Evolutionary conservation across 2,113 vertebrate species (phyloP).

Genomic region (Cichladusa arquata): DNA sequence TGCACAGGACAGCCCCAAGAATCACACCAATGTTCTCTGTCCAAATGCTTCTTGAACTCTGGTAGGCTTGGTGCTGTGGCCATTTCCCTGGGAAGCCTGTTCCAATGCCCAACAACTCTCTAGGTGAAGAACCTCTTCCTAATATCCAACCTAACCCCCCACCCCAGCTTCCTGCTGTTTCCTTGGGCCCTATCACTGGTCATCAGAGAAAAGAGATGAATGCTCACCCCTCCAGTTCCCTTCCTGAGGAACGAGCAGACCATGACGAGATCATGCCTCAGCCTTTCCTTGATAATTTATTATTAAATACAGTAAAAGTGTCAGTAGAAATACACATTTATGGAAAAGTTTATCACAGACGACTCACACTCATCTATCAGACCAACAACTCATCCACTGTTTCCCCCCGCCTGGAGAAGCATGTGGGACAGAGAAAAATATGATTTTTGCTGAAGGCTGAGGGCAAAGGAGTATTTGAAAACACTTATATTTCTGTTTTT

Average conservation of each 20-base stretch:
- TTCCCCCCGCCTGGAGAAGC: neutral
- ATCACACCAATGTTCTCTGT: neutral
- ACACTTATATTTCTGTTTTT: neutral
- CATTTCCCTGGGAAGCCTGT: neutral
- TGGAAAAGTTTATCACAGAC: neutral
- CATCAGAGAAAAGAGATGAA: neutral
- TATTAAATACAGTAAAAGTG: neutral
- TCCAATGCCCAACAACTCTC: neutral
- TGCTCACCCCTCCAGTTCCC: neutral
- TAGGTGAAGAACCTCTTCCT: neutral
- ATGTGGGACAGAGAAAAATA: neutral
- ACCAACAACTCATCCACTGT: neutral
- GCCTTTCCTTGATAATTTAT: neutral
- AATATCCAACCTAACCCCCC: neutral
- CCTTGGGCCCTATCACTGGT: neutral
- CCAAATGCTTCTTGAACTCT: neutral
- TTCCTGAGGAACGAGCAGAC: neutral
- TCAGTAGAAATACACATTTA: neutral
- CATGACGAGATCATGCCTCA: accelerated
- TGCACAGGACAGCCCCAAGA: neutral
- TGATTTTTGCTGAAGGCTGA: neutral
- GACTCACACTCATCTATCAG: neutral
- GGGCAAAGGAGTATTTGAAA: neutral
- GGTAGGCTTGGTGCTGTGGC: neutral
- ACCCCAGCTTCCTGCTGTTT: neutral